Percentiles rank a stretch among this genome's conserved stretches.
phyloP scores from a whole-genome alignment of 2,113 vertebrate genomes.

The Gulo gulo region DNA sequence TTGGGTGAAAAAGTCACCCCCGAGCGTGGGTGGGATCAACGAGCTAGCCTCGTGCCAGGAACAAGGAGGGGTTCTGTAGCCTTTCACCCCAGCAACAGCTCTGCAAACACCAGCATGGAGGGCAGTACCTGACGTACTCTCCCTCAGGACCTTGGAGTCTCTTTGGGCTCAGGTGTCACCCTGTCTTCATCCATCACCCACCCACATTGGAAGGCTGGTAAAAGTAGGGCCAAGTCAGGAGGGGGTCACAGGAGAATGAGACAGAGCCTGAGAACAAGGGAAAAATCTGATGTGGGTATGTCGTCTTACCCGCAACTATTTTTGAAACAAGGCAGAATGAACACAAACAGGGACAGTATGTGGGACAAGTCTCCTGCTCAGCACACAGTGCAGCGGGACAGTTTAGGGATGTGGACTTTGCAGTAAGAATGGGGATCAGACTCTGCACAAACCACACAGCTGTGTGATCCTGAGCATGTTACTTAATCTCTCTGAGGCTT shows the following conservation, averaged over 20 bases:
- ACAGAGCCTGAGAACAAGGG: not conserved
- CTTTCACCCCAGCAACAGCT: not conserved
- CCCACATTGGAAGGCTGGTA: not conserved
- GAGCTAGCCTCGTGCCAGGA: not conserved
- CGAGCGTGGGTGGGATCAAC: rapidly evolving
- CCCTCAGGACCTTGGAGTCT: not conserved
- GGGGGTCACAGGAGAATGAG: not conserved
- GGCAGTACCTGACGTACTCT: rapidly evolving
- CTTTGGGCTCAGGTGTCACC: not conserved
- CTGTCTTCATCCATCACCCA: not conserved
- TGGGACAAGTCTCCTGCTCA: not conserved
- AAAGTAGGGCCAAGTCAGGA: not conserved
- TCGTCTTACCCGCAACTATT: not conserved
- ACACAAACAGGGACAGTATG: not conserved
- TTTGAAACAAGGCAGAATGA: not conserved
- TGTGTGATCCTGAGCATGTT: not conserved
- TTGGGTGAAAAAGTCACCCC: not conserved
- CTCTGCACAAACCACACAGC: not conserved
- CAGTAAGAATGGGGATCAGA: not conserved
- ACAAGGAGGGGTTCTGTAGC: not conserved
- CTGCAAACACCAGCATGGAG: not conserved
- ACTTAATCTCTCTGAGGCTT: not conserved
- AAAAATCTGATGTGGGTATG: not conserved
- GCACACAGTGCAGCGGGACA: not conserved
- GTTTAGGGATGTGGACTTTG: not conserved